Conservation (phyloP, 2,888 invertebrate species). For the Zygaena filipendulae region DNA sequence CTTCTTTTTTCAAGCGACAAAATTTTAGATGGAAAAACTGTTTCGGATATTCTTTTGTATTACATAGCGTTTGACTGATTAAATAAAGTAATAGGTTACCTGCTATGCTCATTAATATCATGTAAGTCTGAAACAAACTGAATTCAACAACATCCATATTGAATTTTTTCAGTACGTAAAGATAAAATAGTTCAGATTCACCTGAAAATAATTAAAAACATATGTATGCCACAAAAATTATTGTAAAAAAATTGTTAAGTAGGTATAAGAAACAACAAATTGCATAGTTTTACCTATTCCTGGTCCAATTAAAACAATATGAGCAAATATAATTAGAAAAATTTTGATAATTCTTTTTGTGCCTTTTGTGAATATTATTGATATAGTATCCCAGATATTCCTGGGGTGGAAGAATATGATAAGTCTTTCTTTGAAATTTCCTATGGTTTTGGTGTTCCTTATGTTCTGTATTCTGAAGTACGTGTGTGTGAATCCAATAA, state of each 20-base stretch:
- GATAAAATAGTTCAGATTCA: constrained; percentile 54
- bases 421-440: constrained; percentile 28
- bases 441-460: constrained; percentile 28
- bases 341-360: constrained; percentile 32
- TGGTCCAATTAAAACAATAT: constrained; percentile 52
- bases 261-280: too few relatives aligned
- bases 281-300: constrained; percentile 50
- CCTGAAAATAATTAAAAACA: constrained; percentile 37
- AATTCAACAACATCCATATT: constrained; percentile 61
- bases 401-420: constrained; percentile 39
- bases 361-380: constrained; percentile 35
- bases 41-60: too few relatives aligned
- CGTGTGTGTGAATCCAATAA: constrained; percentile 41
- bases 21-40: too few relatives aligned
- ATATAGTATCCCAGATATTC: constrained; percentile 49
- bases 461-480: constrained; percentile 43
- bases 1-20: too few relatives aligned
- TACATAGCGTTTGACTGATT: too few relatives aligned
- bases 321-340: constrained; percentile 42
- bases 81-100: too few relatives aligned
- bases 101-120: constrained; percentile 55
- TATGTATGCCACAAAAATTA: too few relatives aligned
- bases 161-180: constrained; percentile 59
- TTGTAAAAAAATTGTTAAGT: too few relatives aligned
- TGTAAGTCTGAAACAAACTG: constrained; percentile 59